phyloP scores from a whole-genome alignment of 2,797 vertebrate species.

The Meriones psammophilus region DNA sequence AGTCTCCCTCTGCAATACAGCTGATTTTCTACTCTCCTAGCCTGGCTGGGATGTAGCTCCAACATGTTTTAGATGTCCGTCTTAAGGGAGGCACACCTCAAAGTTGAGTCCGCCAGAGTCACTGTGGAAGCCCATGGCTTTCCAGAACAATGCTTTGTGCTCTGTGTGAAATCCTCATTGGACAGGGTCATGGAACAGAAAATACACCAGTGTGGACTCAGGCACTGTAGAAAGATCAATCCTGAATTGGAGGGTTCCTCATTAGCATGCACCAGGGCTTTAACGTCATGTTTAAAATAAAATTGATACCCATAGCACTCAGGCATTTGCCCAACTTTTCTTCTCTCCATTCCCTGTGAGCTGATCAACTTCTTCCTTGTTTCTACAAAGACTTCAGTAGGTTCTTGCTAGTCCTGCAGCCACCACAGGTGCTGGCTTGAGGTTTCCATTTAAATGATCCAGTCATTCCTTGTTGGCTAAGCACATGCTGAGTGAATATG shows the following conservation, averaged over 20 bases:
- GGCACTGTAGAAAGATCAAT: neutral
- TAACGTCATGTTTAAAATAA: neutral
- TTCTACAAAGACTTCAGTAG: neutral
- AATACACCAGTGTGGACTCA: neutral
- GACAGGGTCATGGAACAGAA: neutral
- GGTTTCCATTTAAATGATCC: neutral
- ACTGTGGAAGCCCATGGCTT: neutral
- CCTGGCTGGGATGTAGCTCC: neutral
- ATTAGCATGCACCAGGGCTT: neutral
- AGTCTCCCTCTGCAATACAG: neutral
- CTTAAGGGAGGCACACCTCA: neutral
- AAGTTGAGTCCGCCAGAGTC: neutral
- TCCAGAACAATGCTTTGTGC: neutral
- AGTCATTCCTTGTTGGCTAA: constrained; percentile 31
- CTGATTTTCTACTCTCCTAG: neutral
- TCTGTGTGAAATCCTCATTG: neutral
- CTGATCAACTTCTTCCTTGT: neutral
- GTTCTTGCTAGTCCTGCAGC: neutral
- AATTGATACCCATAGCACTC: neutral
- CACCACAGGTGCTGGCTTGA: neutral
- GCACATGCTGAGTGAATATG: neutral
- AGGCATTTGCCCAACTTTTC: neutral
- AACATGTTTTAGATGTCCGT: neutral
- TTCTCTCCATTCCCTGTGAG: neutral
- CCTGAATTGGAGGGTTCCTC: neutral